Evolutionary conservation across 2,113 vertebrate species (phyloP).

Genomic region (Hemiprocne comata): DNA sequence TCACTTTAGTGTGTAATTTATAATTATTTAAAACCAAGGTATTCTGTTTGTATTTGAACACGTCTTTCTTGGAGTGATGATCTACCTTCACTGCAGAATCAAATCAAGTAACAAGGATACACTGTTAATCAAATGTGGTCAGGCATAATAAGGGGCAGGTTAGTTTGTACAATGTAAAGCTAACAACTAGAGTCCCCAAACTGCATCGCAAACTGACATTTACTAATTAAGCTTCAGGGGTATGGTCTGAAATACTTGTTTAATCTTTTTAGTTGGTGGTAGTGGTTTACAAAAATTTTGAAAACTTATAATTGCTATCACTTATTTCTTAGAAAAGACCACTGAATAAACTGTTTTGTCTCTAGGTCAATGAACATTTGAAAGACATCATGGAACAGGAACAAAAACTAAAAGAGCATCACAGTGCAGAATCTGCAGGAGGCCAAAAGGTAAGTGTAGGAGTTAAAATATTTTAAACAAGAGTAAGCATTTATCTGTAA

Average conservation of each 20-base stretch:
- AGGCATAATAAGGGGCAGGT: neutral
- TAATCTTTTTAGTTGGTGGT: neutral
- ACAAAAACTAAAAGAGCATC: slow-evolving; percentile 86
- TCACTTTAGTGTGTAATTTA: neutral
- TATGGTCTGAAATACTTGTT: neutral
- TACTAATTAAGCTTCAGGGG: neutral
- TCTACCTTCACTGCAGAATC: neutral
- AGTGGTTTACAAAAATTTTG: neutral
- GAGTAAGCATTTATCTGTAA: neutral
- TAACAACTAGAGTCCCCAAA: neutral
- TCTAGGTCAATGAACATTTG: slow-evolving; percentile 92
- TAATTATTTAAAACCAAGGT: neutral
- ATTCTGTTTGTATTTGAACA: neutral
- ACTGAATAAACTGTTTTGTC: neutral
- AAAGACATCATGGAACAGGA: slow-evolving; percentile 91
- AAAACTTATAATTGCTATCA: neutral
- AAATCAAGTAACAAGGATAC: neutral
- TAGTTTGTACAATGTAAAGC: neutral
- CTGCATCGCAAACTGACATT: neutral
- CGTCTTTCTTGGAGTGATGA: neutral
- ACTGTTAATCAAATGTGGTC: neutral
- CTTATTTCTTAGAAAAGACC: neutral
- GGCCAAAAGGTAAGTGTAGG: slow-evolving; percentile 85
- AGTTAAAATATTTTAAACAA: neutral
- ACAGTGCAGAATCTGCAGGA: slow-evolving; percentile 81